These are phyloP conservation scores for Osmerus eperlanus DNA, from an alignment of 2,113 vertebrate species.

Conservation along the genomic window DNA sequence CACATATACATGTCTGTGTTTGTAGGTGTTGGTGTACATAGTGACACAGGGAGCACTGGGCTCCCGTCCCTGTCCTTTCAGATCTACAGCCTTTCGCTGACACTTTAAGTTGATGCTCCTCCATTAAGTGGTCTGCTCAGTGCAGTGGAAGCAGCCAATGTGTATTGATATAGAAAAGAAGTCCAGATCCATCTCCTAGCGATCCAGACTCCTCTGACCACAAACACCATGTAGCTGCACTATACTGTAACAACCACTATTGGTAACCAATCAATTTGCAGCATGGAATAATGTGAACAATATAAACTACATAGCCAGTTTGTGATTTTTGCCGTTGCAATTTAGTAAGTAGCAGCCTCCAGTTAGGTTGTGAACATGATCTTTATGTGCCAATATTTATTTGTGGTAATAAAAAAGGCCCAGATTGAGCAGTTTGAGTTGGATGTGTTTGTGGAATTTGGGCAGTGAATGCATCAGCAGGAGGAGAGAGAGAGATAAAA, in stretches of 20 bases:
- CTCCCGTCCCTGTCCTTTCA: background rate
- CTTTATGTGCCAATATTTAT: too few species aligned
- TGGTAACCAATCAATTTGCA: background rate
- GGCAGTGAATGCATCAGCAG: too few species aligned
- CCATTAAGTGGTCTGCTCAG: constrained; percentile 5
- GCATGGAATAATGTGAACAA: too few species aligned
- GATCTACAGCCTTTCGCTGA: too few species aligned
- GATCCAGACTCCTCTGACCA: background rate
- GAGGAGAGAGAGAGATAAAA: too few species aligned
- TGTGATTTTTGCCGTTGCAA: too few species aligned
- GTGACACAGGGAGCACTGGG: background rate
- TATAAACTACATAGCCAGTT: too few species aligned
- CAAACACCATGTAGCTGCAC: background rate
- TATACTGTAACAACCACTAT: background rate
- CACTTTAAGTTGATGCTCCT: background rate
- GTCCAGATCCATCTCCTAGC: background rate
- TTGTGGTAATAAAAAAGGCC: too few species aligned
- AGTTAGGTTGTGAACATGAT: too few species aligned
- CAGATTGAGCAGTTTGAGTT: too few species aligned
- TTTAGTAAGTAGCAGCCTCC: too few species aligned
- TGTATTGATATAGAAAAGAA: background rate
- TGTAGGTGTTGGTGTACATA: background rate
- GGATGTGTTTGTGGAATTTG: too few species aligned
- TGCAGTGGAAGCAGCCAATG: background rate
- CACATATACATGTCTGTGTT: background rate